Percentiles rank a stretch among this genome's conserved stretches.
Evolutionary conservation across 2,113 vertebrate genomes (phyloP).

Genomic region (Dipodomys ordii): DNA sequence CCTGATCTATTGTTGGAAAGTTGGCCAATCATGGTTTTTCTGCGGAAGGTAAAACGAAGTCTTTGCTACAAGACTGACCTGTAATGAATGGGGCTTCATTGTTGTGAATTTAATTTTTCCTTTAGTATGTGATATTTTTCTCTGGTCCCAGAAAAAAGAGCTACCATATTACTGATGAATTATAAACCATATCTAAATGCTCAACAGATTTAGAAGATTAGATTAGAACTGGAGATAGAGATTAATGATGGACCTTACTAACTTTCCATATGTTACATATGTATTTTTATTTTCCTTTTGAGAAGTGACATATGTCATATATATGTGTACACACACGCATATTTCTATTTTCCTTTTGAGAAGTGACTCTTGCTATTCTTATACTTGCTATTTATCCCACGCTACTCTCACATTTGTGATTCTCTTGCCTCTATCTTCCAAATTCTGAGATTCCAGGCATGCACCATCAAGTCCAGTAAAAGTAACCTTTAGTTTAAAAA

Average conservation of each 20-base stretch:
- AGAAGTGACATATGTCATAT: too few species aligned
- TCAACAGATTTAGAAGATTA: background rate
- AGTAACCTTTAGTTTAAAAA: background rate
- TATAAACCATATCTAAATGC: background rate
- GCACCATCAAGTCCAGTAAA: background rate
- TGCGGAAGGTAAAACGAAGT: background rate
- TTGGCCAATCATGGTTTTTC: background rate
- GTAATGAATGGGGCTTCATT: background rate
- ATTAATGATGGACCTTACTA: too few species aligned
- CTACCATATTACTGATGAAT: background rate
- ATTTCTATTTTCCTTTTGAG: too few species aligned
- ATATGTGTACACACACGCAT: too few species aligned
- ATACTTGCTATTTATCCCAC: too few species aligned
- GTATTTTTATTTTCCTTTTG: too few species aligned
- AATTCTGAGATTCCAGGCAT: too few species aligned
- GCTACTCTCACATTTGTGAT: background rate
- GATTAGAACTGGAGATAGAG: background rate
- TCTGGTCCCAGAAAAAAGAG: background rate
- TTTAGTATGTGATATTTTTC: background rate
- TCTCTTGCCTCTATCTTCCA: too few species aligned
- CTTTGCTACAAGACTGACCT: conserved; percentile 12
- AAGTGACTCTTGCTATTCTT: too few species aligned
- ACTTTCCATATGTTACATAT: too few species aligned
- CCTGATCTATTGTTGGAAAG: background rate
- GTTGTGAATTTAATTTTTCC: background rate